Conservation (phyloP, 1,140 invertebrate species). For the Steinernema feltiae region DNA sequence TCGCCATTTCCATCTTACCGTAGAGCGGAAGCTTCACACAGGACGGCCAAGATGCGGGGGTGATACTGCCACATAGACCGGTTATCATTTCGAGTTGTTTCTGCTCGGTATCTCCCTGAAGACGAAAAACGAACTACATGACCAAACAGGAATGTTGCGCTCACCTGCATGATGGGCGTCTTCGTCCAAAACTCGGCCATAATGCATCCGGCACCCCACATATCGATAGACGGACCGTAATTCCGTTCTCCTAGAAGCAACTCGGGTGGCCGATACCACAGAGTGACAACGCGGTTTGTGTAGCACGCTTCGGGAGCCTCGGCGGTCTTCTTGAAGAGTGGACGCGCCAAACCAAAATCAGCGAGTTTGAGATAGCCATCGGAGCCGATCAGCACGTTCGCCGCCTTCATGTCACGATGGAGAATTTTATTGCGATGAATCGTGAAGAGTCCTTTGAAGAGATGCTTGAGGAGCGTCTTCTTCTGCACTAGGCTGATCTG, state of each 20-base stretch:
- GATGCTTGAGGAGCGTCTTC: conserved; percentile 93
- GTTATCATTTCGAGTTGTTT: conserved; percentile 89
- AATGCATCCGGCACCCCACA: conserved; percentile 97
- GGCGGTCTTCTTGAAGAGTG: conserved; percentile 22
- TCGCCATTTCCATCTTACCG: background rate
- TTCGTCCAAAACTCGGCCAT: conserved; percentile 99
- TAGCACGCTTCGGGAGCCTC: conserved; percentile 61
- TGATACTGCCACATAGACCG: conserved; percentile 91
- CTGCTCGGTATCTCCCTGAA: conserved; percentile 83
- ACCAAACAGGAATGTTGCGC: background rate
- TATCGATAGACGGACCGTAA: conserved; percentile 90
- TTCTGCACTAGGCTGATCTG: conserved; percentile 92
- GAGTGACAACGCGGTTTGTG: conserved; percentile 92
- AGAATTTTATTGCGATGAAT: conserved; percentile 48
- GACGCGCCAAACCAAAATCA: conserved; percentile 63
- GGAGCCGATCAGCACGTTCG: conserved; percentile 95
- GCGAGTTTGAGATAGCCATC: conserved; percentile 71
- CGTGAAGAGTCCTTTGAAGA: conserved; percentile 72
- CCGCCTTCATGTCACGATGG: conserved; percentile 91
- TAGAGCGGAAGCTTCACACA: conserved; percentile 76
- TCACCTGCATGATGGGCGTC: conserved; percentile 66
- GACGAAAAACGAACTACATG: conserved; percentile 15
- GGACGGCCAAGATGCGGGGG: conserved; percentile 80
- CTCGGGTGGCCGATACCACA: conserved; percentile 93
- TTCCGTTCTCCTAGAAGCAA: conserved; percentile 78